Base-by-base conservation (phyloP, 2,888 invertebrate species). In the Mythimna ferrago region DNA sequence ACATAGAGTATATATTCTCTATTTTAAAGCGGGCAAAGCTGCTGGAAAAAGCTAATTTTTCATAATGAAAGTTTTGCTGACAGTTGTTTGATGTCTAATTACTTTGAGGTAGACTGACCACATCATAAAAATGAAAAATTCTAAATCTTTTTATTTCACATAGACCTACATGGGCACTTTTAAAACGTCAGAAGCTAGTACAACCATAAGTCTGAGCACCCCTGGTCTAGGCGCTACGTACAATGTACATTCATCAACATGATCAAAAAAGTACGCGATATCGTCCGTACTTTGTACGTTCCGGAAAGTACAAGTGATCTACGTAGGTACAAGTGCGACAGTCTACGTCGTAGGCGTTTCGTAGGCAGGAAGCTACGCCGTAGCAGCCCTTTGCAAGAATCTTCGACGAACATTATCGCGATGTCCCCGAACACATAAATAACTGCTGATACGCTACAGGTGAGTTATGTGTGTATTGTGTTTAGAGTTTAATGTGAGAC, bases 321-420 rank as follows among this genome's bases (percentile, higher is more conserved):
- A 82, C 70, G 76, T 73, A 76, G 68, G 57, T 60, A 65, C 56
- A 72, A 69, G 58, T 72, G 64, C 71, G 73, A 73, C 74, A 60
- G 69, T 19, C 70, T 73, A 78, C 73, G 72, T 78, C 80, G 84
- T 81, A 77, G 78, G 74, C 71, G 58, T 77, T 72, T 60, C 82
- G 80, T 78, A 74, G 80, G 61, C 86, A 79, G 85, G 83, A 83
- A 86, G 85, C 85, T 85, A 85, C 85, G 82, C 77, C 86, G 86
- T 85, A 86, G 85, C 73, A 56, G 73, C 81, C 79, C 80, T 82
- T 84, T 60, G 74, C 68, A 68, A 51, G 70, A 82, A 77, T 86
- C 83, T 85, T 78, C 78, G 82, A 78, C 74, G 72, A 78, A 79
- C 80, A 78, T 85, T 80, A 84, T 84, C 81, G 79, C 76, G 63